A percentile compares a stretch with the other conserved stretches of the same genome.
Evolutionary conservation across 2,797 vertebrate genomes (phyloP).

Genomic region (Esox lucius): DNA sequence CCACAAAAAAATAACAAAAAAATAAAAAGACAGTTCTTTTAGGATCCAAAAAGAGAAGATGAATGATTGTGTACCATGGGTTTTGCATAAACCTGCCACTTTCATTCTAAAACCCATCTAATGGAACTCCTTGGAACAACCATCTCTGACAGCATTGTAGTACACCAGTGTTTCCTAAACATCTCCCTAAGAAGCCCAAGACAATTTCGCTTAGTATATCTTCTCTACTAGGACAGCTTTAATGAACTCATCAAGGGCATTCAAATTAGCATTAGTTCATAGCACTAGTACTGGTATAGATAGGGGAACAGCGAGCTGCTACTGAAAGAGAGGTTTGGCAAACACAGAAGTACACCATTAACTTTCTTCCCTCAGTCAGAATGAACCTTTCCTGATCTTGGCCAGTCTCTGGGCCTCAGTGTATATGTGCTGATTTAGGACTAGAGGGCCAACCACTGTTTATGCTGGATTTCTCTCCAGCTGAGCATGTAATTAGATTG

Average conservation of each 20-base stretch:
- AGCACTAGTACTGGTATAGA: background rate
- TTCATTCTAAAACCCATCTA: background rate
- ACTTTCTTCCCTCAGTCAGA: background rate
- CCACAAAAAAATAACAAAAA: slow-evolving; percentile 21
- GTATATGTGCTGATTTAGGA: slow-evolving; percentile 14
- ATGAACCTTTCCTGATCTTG: slow-evolving; percentile 13
- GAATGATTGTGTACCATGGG: background rate
- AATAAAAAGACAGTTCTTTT: slow-evolving; percentile 11
- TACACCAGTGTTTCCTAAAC: background rate
- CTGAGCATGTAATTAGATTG: slow-evolving; percentile 70
- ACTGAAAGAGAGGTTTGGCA: background rate
- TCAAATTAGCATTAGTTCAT: background rate
- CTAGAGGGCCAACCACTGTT: slow-evolving; percentile 46
- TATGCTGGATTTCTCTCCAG: slow-evolving; percentile 67
- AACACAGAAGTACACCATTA: background rate
- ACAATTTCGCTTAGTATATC: background rate
- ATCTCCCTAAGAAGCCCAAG: background rate
- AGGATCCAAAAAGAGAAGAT: slow-evolving; percentile 20
- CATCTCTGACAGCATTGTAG: background rate
- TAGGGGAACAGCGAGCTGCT: background rate
- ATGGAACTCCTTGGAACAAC: background rate
- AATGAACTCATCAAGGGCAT: background rate
- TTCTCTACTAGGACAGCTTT: background rate
- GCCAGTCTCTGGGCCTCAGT: slow-evolving; percentile 14
- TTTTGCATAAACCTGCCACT: background rate